Evolutionary conservation across 2,113 vertebrate species (phyloP).

Genomic region (Dicaeum eximium): DNA sequence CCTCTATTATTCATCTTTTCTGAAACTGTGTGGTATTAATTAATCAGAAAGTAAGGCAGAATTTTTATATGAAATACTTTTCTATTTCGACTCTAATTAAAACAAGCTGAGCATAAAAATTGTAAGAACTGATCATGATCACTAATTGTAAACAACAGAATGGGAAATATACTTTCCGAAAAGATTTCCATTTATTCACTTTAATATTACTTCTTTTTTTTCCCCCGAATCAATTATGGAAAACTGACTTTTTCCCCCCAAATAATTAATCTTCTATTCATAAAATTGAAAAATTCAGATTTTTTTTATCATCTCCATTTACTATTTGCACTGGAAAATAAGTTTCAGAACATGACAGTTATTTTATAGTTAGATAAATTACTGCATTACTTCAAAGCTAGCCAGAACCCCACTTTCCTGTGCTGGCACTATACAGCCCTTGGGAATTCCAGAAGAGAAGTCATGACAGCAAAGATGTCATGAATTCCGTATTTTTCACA

Average conservation of each 20-base stretch:
- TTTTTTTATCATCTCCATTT: neutral
- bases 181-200: neutral
- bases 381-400: neutral
- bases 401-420: neutral
- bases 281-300: neutral
- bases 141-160: neutral
- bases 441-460: neutral
- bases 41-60: slow-evolving; percentile 36
- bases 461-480: neutral
- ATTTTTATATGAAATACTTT: slow-evolving; percentile 32
- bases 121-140: neutral
- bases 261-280: neutral
- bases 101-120: slow-evolving; percentile 40
- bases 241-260: accelerated
- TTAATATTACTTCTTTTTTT: neutral
- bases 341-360: neutral
- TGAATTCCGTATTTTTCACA: neutral
- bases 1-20: slow-evolving; percentile 10
- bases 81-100: slow-evolving; percentile 32
- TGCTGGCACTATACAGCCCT: neutral
- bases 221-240: neutral
- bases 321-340: neutral
- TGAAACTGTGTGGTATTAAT: slow-evolving; percentile 41
- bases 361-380: neutral
- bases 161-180: neutral